A percentile compares a stretch with the other conserved stretches of the same genome.
phyloP scores from a whole-genome alignment of 1,140 invertebrate species.

The Ostrea denselamellosa region DNA sequence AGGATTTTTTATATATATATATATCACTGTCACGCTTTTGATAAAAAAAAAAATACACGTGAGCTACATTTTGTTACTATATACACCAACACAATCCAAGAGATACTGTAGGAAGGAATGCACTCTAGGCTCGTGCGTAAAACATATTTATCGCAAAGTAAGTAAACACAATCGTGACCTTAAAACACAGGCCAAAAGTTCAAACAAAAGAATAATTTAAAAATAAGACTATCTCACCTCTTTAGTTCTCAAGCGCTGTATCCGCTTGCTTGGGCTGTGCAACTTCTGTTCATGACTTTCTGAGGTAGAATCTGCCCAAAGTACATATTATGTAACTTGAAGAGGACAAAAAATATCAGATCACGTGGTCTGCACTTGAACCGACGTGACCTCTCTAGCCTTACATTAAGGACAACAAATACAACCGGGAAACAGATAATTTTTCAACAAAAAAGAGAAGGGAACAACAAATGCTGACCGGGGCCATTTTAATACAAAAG shows the following conservation, averaged over 20 bases:
- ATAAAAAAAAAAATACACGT: neutral
- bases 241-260: neutral
- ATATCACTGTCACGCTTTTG: neutral
- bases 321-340: constrained; percentile 45
- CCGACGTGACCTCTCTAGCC: constrained; percentile 55
- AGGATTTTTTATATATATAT: neutral
- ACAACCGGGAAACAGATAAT: constrained; percentile 39
- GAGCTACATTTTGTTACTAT: neutral
- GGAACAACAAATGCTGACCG: constrained; percentile 44
- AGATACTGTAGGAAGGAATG: neutral
- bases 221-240: neutral
- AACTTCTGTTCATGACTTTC: constrained; percentile 13
- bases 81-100: neutral
- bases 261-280: neutral
- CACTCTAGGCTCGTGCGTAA: neutral
- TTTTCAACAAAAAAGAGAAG: constrained; percentile 42
- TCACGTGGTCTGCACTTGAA: constrained; percentile 53
- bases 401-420: constrained; percentile 39
- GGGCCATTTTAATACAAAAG: constrained; percentile 39
- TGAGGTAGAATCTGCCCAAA: constrained; percentile 53
- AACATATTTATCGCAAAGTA: constrained; percentile 11
- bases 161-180: constrained; percentile 35
- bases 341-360: constrained; percentile 40
- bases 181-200: constrained; percentile 35
- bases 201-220: constrained; percentile 6